Percentiles rank a stretch among this genome's conserved stretches.
These are phyloP conservation scores for Lepidurus packardi DNA, from an alignment of 1,140 invertebrate genomes.

Conservation along the genomic window DNA sequence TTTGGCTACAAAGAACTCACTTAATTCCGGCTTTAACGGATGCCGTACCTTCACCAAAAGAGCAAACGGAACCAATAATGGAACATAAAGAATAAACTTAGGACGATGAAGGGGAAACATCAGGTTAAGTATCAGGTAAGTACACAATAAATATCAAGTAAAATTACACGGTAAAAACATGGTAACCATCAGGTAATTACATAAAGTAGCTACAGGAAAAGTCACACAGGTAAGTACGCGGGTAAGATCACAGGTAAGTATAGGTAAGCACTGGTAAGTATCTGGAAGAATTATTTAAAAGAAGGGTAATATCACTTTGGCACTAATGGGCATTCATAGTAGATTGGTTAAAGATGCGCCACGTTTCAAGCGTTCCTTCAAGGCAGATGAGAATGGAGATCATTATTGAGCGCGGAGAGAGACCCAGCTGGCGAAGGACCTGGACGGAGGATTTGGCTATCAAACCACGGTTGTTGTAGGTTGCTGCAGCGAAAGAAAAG, in stretches of 20 bases:
- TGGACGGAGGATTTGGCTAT: neutral
- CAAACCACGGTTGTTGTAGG: neutral
- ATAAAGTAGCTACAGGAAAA: too few species aligned
- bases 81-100: neutral
- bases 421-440: neutral
- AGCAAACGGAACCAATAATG: neutral
- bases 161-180: too few species aligned
- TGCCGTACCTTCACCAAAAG: neutral
- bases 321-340: neutral
- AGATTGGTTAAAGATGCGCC: neutral
- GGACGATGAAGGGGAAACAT: neutral
- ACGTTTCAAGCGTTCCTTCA: neutral
- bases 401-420: neutral
- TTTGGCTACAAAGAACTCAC: neutral
- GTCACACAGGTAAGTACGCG: too few species aligned
- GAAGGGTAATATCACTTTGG: neutral
- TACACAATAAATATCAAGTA: too few species aligned
- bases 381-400: neutral
- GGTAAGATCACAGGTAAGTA: neutral
- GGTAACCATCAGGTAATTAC: neutral
- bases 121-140: conserved; percentile 42
- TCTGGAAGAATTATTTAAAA: too few species aligned
- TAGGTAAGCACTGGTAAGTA: neutral
- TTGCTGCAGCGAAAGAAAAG: neutral
- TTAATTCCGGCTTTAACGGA: neutral